phyloP scores from a whole-genome alignment of 2,797 vertebrate species.

The Urocyon cinereoargenteus region DNA sequence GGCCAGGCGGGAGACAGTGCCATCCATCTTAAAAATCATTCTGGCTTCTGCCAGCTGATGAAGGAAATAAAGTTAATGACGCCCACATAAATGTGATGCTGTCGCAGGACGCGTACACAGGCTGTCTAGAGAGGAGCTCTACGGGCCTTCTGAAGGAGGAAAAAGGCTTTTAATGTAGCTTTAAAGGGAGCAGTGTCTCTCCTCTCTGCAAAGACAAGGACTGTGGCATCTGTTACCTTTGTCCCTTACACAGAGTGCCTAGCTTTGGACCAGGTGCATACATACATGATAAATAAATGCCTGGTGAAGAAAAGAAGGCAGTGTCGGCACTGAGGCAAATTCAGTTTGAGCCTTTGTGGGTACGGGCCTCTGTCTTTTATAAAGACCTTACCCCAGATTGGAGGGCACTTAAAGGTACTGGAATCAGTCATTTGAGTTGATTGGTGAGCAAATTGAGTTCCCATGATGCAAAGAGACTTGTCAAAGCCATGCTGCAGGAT shows the following conservation, averaged over 20 bases:
- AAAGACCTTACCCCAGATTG: background rate
- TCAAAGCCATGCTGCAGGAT: background rate
- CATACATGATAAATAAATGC: background rate
- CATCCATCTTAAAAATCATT: conserved; percentile 69
- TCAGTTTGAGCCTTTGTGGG: background rate
- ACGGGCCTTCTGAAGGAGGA: background rate
- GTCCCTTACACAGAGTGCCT: background rate
- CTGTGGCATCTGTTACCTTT: background rate
- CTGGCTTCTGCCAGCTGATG: conserved; percentile 68
- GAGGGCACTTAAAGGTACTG: background rate
- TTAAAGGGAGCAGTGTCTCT: background rate
- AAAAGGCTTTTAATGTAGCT: background rate
- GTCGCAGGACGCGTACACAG: background rate
- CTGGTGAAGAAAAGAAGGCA: conserved; percentile 13
- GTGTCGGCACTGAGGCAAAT: background rate
- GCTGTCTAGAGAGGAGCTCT: conserved; percentile 19
- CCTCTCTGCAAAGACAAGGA: background rate
- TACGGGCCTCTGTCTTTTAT: background rate
- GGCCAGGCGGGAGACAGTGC: conserved; percentile 2
- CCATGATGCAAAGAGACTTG: background rate
- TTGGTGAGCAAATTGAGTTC: background rate
- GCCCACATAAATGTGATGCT: conserved; percentile 33
- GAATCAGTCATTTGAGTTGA: background rate
- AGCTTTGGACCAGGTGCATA: background rate
- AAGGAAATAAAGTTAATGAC: conserved; percentile 75